Percentiles rank a stretch among this genome's conserved stretches.
These are phyloP conservation scores for Saguinus midas DNA, from an alignment of 2,113 vertebrate species.

Conservation along the genomic window DNA sequence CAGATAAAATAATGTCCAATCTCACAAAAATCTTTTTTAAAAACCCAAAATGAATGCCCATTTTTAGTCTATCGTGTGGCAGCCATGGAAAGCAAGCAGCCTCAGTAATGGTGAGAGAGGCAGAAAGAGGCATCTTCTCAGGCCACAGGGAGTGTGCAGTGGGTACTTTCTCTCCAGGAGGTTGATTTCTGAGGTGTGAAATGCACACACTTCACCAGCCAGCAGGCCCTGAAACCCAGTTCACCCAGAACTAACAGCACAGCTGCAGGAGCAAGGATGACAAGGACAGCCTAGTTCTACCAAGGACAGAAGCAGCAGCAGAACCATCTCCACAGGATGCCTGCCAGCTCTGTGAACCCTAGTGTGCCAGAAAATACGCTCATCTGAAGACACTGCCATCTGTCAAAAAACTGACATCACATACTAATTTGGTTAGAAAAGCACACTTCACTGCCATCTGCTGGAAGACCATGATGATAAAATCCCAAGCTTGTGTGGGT, in stretches of 20 bases:
- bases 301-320: background rate
- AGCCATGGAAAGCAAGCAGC: background rate
- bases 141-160: background rate
- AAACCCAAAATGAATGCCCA: background rate
- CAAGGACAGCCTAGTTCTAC: background rate
- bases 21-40: background rate
- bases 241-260: background rate
- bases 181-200: background rate
- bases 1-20: background rate
- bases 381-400: background rate
- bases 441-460: too few relatives aligned
- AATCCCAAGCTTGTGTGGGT: background rate
- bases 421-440: background rate
- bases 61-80: background rate
- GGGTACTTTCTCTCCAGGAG: background rate
- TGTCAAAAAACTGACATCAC: background rate
- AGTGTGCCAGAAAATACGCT: background rate
- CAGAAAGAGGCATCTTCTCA: background rate
- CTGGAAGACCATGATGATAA: background rate
- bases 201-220: background rate
- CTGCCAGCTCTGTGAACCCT: background rate
- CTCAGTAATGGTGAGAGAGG: accelerated
- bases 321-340: background rate
- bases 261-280: background rate
- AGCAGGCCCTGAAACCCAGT: background rate